Percentiles rank a stretch among this genome's conserved stretches.
Evolutionary conservation across 2,888 invertebrate species (phyloP).

Genomic region (Lordiphosa andalusiaca): DNA sequence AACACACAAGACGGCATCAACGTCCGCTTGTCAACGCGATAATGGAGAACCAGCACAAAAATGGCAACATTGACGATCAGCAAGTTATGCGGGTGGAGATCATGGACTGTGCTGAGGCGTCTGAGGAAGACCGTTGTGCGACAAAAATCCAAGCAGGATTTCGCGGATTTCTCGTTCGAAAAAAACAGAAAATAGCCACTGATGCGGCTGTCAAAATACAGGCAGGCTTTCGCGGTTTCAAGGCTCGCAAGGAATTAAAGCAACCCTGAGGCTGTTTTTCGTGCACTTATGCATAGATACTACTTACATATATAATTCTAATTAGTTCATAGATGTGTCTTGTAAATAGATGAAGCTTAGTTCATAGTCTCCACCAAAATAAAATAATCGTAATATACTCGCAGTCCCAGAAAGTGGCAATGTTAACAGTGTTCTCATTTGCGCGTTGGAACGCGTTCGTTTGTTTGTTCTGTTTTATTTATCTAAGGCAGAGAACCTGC

Average conservation of each 20-base stretch:
- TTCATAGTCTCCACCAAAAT: slow-evolving; percentile 46
- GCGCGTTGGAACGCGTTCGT: background rate
- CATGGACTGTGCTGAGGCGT: slow-evolving; percentile 31
- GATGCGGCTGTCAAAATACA: slow-evolving; percentile 81
- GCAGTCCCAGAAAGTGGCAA: background rate
- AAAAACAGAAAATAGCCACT: slow-evolving; percentile 77
- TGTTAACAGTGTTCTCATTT: background rate
- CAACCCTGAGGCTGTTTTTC: slow-evolving; percentile 33
- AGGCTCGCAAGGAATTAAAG: slow-evolving; percentile 78
- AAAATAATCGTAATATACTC: slow-evolving; percentile 6
- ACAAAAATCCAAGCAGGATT: slow-evolving; percentile 80
- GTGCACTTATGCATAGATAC: slow-evolving; percentile 8
- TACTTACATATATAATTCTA: slow-evolving; percentile 32
- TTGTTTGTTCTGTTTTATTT: background rate
- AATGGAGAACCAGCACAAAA: slow-evolving; percentile 46
- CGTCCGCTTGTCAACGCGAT: slow-evolving; percentile 27
- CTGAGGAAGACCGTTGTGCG: slow-evolving; percentile 76
- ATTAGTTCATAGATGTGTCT: slow-evolving; percentile 33
- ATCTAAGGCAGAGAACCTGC: background rate
- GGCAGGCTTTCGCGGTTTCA: slow-evolving; percentile 80
- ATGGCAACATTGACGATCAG: slow-evolving; percentile 18
- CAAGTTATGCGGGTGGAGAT: slow-evolving; percentile 18
- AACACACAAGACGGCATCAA: slow-evolving; percentile 41
- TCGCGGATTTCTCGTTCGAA: slow-evolving; percentile 79
- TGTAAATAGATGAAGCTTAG: slow-evolving; percentile 56